Percentiles rank a stretch among this genome's conserved stretches.
These are phyloP conservation scores for Pagrus major DNA, from an alignment of 2,113 vertebrate genomes.

Conservation along the genomic window DNA sequence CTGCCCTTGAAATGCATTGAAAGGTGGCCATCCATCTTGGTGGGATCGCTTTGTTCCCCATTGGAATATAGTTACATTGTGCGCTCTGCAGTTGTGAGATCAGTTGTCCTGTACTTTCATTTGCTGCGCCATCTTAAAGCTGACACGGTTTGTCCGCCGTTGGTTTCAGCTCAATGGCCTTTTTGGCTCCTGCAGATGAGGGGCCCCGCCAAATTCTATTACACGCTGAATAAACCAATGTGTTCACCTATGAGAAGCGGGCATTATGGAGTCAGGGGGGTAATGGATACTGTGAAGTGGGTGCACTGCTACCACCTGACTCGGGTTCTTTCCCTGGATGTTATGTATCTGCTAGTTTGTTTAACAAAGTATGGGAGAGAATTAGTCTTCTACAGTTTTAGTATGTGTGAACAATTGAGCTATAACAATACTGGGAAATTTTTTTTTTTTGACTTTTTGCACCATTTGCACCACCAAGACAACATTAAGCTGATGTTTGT, in stretches of 20 bases:
- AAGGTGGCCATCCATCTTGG: constrained; percentile 38
- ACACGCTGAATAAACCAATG: constrained; percentile 69
- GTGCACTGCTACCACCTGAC: constrained; percentile 27
- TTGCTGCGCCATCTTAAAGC: constrained; percentile 59
- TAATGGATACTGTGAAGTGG: constrained; percentile 65
- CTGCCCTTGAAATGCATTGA: constrained; percentile 60
- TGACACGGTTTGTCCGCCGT: constrained; percentile 52
- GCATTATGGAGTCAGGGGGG: constrained; percentile 58
- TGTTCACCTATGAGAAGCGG: constrained; percentile 67
- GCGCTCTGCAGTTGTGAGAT: constrained; percentile 48
- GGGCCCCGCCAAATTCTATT: constrained; percentile 72
- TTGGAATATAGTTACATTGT: constrained; percentile 35
- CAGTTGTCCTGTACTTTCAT: constrained; percentile 53
- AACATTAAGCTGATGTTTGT: neutral
- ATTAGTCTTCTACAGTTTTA: constrained; percentile 7
- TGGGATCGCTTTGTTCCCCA: constrained; percentile 26
- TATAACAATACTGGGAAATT: neutral
- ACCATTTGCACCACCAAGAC: neutral
- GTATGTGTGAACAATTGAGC: constrained; percentile 1
- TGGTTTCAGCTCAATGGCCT: constrained; percentile 58
- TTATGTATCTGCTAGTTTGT: constrained; percentile 36
- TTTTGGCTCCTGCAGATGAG: constrained; percentile 59
- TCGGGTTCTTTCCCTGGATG: constrained; percentile 12
- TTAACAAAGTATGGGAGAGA: neutral
- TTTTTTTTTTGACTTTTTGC: neutral